Percentiles rank a stretch among this genome's conserved stretches.
These are phyloP conservation scores for Drosophila kohkoa DNA, from an alignment of 1,140 invertebrate species.

Conservation along the genomic window DNA sequence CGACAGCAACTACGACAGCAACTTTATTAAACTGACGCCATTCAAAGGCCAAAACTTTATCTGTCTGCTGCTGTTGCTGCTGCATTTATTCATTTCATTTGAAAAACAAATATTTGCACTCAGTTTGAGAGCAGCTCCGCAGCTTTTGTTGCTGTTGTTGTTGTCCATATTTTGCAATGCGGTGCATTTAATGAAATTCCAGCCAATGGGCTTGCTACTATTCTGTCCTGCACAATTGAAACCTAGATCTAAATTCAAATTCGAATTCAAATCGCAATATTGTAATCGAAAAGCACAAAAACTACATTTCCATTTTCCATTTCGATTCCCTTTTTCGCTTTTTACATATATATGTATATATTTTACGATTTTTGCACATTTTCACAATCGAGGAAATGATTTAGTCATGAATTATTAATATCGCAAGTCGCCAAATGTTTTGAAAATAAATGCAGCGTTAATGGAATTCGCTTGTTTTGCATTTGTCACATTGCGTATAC, in stretches of 20 bases:
- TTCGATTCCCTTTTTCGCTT: conserved; percentile 6
- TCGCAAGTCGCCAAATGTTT: conserved; percentile 44
- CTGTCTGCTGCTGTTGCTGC: conserved; percentile 7
- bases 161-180: conserved; percentile 56
- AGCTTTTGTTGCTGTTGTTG: conserved; percentile 24
- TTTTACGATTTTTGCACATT: conserved; percentile 29
- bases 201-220: conserved; percentile 1
- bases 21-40: conserved; percentile 68
- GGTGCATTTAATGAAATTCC: conserved; percentile 64
- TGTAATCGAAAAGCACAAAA: conserved; percentile 9
- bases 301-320: not conserved
- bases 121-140: conserved; percentile 26
- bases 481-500: conserved; percentile 59
- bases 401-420: conserved; percentile 74
- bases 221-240: conserved; percentile 3
- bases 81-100: conserved; percentile 76
- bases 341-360: not conserved
- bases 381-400: conserved; percentile 56
- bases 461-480: conserved; percentile 66
- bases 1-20: conserved; percentile 46
- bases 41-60: conserved; percentile 34
- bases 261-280: not conserved
- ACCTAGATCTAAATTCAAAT: conserved; percentile 52
- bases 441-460: conserved; percentile 51
- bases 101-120: conserved; percentile 77